Conservation (phyloP, 2,888 invertebrate species). For the Apodemia duryi region DNA sequence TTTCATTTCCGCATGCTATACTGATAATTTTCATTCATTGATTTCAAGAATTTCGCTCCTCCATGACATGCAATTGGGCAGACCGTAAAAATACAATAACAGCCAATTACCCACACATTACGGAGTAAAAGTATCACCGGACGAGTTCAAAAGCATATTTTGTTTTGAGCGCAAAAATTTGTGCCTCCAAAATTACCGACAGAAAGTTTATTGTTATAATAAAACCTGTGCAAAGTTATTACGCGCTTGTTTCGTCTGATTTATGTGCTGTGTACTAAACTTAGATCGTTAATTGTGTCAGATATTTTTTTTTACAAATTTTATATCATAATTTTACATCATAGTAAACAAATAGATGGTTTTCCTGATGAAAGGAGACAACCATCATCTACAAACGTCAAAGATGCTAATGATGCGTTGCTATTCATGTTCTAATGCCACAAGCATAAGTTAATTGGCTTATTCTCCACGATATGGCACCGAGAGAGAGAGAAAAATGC, state of each 20-base stretch:
- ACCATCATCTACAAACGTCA: too few species aligned
- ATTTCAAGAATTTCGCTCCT: slow-evolving; percentile 7
- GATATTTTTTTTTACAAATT: too few species aligned
- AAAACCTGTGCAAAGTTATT: slow-evolving; percentile 57
- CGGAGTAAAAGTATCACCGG: slow-evolving; percentile 36
- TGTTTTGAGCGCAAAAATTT: slow-evolving; percentile 52
- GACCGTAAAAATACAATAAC: slow-evolving; percentile 20
- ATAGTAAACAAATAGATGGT: too few species aligned
- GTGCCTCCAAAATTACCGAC: slow-evolving; percentile 50
- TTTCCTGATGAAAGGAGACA: too few species aligned
- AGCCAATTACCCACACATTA: slow-evolving; percentile 34
- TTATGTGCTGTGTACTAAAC: slow-evolving; percentile 36
- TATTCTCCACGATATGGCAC: too few species aligned
- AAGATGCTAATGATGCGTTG: too few species aligned
- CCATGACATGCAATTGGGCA: slow-evolving; percentile 18
- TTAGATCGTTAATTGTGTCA: neutral
- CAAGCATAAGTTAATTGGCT: too few species aligned
- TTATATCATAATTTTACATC: too few species aligned
- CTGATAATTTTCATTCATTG: neutral
- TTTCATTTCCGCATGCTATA: neutral
- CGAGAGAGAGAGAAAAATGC: too few species aligned
- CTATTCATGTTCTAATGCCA: too few species aligned
- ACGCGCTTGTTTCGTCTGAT: slow-evolving; percentile 51
- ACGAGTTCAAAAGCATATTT: slow-evolving; percentile 51
- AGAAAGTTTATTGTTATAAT: slow-evolving; percentile 60